Base-by-base conservation (phyloP, 2,797 vertebrate genomes). In the Coreius guichenoti region DNA sequence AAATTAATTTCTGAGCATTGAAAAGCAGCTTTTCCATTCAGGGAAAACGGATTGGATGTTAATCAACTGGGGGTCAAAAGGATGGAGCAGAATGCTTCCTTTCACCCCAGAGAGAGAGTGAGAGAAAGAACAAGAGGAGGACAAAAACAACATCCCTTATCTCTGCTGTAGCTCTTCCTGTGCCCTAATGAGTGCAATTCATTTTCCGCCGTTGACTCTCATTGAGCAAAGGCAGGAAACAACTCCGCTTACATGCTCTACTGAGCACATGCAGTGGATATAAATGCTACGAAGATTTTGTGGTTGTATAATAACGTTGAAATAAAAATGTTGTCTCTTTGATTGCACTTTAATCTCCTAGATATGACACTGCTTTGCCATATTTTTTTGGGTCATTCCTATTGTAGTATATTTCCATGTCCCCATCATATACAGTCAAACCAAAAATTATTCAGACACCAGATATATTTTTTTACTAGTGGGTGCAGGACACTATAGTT, bases 171-270 rank as follows among this genome's bases (percentile, higher is more conserved):
- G 86, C 90, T 91, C 88, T 87, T 88, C 89, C 89, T 91, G 89
- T 79, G 89, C 83, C 89, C 91, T 89, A 81, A 89, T 92, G 92
- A 89, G 51, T 82, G 89, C 92, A 91, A 94, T 93, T 93, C 91
- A 89, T 92, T 90, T 92, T 89, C 88, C 87, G 86, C 90, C 73
- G 86, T 92, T 90, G 86, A 90, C 89, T 89, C 91, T 91, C 91
- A 91, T 87, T 88, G 91, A 93, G 90, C 87, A 90, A 90, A 92
- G 87, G 90, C 49, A 88, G 88, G 80, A 89, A 82, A 89, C 87
- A 79, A 49, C 39, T n/a, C 47, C 1, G 21, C 77, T 74, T 80
- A 80, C 17, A 73, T 63, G 68, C 45, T 65, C 47, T 54, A 21
- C 73, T 77, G 58, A 68, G 61, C 61, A 67, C 61, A 68, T 67